These are phyloP conservation scores for Ara ararauna DNA, from an alignment of 2,797 vertebrate species.

Conservation along the genomic window DNA sequence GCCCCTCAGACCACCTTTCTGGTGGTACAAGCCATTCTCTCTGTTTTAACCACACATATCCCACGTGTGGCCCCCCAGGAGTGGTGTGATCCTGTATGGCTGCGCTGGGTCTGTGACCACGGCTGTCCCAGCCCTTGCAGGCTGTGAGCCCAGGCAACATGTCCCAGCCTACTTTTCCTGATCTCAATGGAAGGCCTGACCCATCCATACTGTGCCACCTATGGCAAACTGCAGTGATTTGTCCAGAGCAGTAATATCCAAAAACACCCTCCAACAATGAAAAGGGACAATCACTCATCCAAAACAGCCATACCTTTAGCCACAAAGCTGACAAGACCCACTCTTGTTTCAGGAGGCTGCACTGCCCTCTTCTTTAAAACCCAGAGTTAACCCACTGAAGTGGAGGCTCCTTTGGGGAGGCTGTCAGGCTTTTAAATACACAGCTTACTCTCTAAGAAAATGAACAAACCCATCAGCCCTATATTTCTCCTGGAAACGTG, in stretches of 20 bases:
- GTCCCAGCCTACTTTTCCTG: neutral
- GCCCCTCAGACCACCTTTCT: neutral
- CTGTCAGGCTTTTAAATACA: neutral
- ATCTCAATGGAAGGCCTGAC: neutral
- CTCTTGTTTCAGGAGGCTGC: neutral
- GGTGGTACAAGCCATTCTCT: neutral
- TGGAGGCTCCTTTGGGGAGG: neutral
- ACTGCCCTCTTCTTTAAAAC: neutral
- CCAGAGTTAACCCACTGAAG: neutral
- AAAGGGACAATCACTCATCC: neutral
- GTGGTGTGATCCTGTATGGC: fast-evolving
- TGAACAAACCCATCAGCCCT: neutral
- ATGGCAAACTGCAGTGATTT: neutral
- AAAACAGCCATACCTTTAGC: neutral
- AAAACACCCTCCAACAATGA: neutral
- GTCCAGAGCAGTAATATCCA: neutral
- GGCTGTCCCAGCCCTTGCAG: neutral
- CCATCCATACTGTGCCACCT: neutral
- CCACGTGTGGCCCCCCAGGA: neutral
- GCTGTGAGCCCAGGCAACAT: neutral
- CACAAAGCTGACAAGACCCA: neutral
- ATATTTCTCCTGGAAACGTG: neutral
- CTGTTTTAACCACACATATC: neutral
- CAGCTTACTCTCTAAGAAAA: neutral
- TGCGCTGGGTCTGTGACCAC: neutral